Conservation (phyloP, 2,797 vertebrate species). For the Amazona finschi region DNA sequence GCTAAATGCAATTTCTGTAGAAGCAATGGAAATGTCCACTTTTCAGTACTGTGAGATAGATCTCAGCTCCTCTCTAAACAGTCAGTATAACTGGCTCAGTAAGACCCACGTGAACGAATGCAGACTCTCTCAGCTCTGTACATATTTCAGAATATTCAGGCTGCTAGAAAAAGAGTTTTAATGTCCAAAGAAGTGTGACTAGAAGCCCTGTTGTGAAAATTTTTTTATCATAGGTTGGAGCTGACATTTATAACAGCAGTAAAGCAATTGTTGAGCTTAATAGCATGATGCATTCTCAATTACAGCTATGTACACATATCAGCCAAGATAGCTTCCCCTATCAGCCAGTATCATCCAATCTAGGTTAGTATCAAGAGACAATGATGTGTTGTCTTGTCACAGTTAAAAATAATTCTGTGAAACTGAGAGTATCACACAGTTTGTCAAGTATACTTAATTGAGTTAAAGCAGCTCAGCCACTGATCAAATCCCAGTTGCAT, state of each 20-base stretch:
- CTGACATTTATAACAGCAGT: slow-evolving; percentile 64
- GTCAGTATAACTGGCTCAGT: not conserved
- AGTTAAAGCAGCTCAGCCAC: slow-evolving; percentile 35
- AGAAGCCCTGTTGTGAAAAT: slow-evolving; percentile 51
- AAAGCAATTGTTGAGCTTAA: slow-evolving; percentile 54
- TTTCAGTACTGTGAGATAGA: not conserved
- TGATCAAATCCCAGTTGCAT: slow-evolving; percentile 38
- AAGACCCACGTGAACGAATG: not conserved
- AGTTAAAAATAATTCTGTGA: slow-evolving; percentile 55
- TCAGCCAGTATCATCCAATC: slow-evolving; percentile 46
- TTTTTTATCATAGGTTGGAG: slow-evolving; percentile 37
- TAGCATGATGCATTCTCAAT: slow-evolving; percentile 40
- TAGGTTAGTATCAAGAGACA: slow-evolving; percentile 51
- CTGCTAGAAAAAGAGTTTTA: slow-evolving; percentile 28
- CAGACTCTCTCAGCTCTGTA: not conserved
- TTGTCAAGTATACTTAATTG: slow-evolving; percentile 57
- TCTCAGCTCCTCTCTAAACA: not conserved
- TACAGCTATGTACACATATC: slow-evolving; percentile 23
- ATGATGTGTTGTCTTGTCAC: slow-evolving; percentile 48
- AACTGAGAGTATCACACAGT: slow-evolving; percentile 30
- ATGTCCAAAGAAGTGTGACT: slow-evolving; percentile 25
- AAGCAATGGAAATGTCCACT: not conserved
- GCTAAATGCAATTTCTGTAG: not conserved
- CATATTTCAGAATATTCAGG: slow-evolving; percentile 24
- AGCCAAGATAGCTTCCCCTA: not conserved